Conservation (phyloP, 2,113 vertebrate species). For the Aleadryas rufinucha region DNA sequence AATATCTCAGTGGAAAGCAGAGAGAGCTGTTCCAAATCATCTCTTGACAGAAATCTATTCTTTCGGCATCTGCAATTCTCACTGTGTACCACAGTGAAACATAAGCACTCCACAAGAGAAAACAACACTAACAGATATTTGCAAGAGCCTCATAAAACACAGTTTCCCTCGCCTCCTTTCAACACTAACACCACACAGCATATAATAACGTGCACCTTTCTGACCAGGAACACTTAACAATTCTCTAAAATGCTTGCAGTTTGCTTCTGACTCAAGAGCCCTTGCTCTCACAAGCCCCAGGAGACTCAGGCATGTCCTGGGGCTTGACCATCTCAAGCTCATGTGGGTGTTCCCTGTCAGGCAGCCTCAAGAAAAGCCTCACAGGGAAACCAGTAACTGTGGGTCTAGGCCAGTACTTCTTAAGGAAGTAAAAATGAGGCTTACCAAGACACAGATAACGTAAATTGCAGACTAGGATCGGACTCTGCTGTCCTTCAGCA, state of each 20-base stretch:
- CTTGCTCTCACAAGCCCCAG: background rate
- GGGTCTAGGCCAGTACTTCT: background rate
- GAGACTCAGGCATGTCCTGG: background rate
- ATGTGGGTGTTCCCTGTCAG: background rate
- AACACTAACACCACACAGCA: background rate
- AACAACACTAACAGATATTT: background rate
- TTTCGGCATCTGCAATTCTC: background rate
- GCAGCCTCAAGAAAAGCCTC: background rate
- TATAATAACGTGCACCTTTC: background rate
- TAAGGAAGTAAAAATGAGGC: background rate
- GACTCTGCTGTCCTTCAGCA: background rate
- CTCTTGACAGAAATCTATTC: background rate
- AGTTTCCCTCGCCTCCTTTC: background rate
- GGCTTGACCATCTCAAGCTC: background rate
- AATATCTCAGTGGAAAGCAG: background rate
- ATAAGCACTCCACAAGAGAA: background rate
- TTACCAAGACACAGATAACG: fast-evolving
- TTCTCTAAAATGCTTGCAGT: background rate
- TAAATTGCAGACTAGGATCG: background rate
- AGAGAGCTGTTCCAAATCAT: background rate
- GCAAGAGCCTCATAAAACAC: background rate
- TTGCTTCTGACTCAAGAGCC: background rate
- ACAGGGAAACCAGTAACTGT: background rate
- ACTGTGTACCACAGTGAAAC: fast-evolving
- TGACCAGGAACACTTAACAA: background rate